Evolutionary conservation across 2,113 vertebrate species (phyloP).

Genomic region (Mus pahari): DNA sequence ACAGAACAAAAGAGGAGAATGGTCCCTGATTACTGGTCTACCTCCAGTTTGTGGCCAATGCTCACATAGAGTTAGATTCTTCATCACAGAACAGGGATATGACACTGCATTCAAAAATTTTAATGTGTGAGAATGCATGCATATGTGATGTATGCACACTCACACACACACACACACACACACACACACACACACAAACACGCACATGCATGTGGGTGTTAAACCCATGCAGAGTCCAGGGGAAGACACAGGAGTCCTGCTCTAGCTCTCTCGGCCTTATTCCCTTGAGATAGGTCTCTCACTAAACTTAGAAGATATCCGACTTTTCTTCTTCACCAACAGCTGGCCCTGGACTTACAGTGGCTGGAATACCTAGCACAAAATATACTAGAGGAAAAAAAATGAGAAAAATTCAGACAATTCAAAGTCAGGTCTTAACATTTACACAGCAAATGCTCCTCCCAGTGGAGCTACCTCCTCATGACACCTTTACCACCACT

Average conservation of each 20-base stretch:
- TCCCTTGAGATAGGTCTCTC: background rate
- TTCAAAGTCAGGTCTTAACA: background rate
- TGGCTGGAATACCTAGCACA: background rate
- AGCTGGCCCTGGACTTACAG: background rate
- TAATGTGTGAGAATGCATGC: background rate
- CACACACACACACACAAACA: no score
- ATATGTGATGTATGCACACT: background rate
- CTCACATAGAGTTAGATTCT: background rate
- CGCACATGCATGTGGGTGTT: background rate
- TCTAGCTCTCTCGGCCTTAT: background rate
- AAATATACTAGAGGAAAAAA: background rate
- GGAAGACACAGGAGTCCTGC: background rate
- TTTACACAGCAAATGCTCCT: background rate
- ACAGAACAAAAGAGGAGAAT: background rate
- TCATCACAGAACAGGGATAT: background rate
- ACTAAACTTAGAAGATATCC: background rate
- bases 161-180: no score
- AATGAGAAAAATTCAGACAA: background rate
- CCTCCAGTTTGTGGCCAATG: background rate
- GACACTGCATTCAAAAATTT: background rate
- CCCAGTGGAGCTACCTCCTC: background rate
- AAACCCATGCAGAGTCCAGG: background rate
- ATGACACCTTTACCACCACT: background rate
- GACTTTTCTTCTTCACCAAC: background rate
- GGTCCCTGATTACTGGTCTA: background rate